These are phyloP conservation scores for Lucinisca nassula DNA, from an alignment of 2,888 invertebrate genomes.

Conservation along the genomic window DNA sequence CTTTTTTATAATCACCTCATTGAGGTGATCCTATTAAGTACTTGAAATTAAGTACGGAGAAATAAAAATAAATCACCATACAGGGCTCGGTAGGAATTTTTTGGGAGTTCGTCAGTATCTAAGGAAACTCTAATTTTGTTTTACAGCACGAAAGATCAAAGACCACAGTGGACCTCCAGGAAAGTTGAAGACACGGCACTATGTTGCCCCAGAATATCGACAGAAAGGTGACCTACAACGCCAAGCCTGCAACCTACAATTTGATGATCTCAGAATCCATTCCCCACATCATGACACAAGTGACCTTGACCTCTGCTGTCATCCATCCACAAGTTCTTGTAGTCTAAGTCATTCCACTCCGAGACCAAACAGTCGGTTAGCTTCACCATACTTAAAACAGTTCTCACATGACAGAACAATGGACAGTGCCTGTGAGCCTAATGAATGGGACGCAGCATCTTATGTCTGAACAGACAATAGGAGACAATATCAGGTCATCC, in stretches of 20 bases:
- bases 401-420: conserved; percentile 43
- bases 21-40: no score
- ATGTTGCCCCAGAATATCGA: conserved; percentile 68
- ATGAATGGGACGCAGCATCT: conserved; percentile 65
- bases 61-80: no score
- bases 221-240: conserved; percentile 64
- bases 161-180: conserved; percentile 19
- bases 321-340: conserved; percentile 51
- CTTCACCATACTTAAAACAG: conserved; percentile 40
- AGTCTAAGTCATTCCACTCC: conserved; percentile 57
- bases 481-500: no score
- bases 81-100: no score
- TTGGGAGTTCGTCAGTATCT: no score
- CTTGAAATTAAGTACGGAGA: no score
- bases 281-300: conserved; percentile 51
- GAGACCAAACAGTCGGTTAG: conserved; percentile 59
- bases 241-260: conserved; percentile 66
- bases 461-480: conserved; percentile 54
- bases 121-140: neutral
- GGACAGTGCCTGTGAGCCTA: conserved; percentile 46
- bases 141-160: conserved; percentile 22
- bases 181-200: conserved; percentile 65
- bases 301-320: conserved; percentile 40
- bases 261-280: conserved; percentile 57
- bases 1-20: no score